These are phyloP conservation scores for Pachyrhynchus sulphureomaculatus DNA, from an alignment of 1,140 invertebrate species.

Conservation along the genomic window DNA sequence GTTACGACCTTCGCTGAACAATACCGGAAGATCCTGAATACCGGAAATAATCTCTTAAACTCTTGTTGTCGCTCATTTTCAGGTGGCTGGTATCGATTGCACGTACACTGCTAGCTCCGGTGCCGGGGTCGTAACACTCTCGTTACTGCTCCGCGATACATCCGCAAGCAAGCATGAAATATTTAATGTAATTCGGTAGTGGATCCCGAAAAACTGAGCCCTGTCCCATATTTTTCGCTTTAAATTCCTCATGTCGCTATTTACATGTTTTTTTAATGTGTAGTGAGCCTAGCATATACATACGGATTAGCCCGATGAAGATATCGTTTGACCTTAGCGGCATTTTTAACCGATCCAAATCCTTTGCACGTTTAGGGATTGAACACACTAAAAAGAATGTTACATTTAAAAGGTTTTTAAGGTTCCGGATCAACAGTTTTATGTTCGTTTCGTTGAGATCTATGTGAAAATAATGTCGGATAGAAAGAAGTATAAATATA, in stretches of 20 bases:
- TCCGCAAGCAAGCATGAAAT: slow-evolving; percentile 30
- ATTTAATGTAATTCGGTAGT: slow-evolving; percentile 34
- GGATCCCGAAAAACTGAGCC: slow-evolving; percentile 31
- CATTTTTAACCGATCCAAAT: not conserved
- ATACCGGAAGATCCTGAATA: slow-evolving; percentile 23
- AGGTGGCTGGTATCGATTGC: slow-evolving; percentile 30
- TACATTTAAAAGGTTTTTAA: too few species aligned
- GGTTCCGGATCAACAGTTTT: too few species aligned
- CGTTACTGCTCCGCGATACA: slow-evolving; percentile 29
- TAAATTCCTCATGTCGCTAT: slow-evolving; percentile 31
- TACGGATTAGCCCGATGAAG: slow-evolving; percentile 27
- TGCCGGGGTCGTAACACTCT: slow-evolving; percentile 11
- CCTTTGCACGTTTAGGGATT: not conserved
- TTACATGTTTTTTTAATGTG: slow-evolving; percentile 29
- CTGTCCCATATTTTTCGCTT: slow-evolving; percentile 32
- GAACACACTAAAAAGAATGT: not conserved
- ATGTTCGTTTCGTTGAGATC: too few species aligned
- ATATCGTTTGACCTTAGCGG: slow-evolving; percentile 10
- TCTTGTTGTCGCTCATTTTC: slow-evolving; percentile 32
- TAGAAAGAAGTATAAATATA: too few species aligned
- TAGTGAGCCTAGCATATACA: slow-evolving; percentile 21
- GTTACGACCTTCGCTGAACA: not conserved
- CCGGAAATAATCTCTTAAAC: slow-evolving; percentile 33
- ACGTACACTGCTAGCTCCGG: slow-evolving; percentile 18
- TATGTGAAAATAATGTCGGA: too few species aligned